Evolutionary conservation across 2,888 invertebrate species (phyloP), one percentile per base, ranked within the genome.

Genomic region (Cephus rjabovi): DNA sequence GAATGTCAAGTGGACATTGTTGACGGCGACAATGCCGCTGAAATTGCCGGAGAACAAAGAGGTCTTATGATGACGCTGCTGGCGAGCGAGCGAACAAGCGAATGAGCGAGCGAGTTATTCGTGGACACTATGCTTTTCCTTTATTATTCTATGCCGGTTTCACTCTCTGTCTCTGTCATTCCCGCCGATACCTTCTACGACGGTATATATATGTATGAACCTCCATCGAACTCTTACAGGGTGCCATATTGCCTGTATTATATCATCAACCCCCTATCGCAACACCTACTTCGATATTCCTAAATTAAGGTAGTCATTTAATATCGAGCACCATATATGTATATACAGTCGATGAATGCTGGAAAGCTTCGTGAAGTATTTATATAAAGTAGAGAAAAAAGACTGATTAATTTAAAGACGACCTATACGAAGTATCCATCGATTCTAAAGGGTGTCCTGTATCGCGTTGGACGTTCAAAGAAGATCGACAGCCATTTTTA

Each of bases 1-100:
- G 88, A 89, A 91, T 91, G 91, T 91, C 91, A 91, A 91, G 91
- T 91, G 91, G 91, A 91, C 91, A 91, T 91, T 91, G 91, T 91
- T 91, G 91, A 91, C 89, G 90, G 90, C 89, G 90, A 91, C 91
- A 91, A 91, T 91, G 91, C 91, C 89, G 90, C 90, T 91, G 91
- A 90, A 91, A 91, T 91, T 91, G 90, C 90, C 89, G 89, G 90
- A 90, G 91, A 90, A 91, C 91, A 91, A 91, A 91, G 91, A 90
- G 89, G 90, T 90, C 90, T 90, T 91, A 90, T 90, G 90, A 90
- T 90, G 90, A 90, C 90, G 90, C 87, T 90, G 90, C 89, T 89
- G 88, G 89, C 87, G 86, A 87, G 85, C 84, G 86, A 73, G 81
- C 79, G 81, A 82, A 79, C 83, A 83, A 85, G 80, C 81, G 84